Evolutionary conservation across 2,113 vertebrate species (phyloP).

Genomic region (Callipepla californica): DNA sequence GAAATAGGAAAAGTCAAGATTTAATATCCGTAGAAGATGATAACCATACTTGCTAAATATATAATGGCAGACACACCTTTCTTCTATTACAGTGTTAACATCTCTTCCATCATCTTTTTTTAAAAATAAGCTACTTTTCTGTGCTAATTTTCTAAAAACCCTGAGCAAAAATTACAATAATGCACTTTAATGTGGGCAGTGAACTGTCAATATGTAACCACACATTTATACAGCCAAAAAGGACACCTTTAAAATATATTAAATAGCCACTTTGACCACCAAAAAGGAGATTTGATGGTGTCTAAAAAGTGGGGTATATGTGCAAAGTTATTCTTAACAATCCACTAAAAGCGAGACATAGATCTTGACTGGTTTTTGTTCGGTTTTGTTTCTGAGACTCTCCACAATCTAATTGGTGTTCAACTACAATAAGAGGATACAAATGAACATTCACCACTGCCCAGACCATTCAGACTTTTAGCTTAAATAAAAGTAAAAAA

Average conservation of each 20-base stretch:
- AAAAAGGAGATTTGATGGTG: constrained; percentile 73
- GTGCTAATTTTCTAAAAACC: constrained; percentile 92
- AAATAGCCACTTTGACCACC: constrained; percentile 79
- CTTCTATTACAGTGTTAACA: constrained; percentile 86
- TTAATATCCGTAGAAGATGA: constrained; percentile 83
- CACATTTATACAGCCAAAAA: constrained; percentile 82
- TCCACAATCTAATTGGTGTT: constrained; percentile 82
- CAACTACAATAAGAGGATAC: constrained; percentile 81
- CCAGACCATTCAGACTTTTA: constrained; percentile 89
- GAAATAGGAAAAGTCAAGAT: constrained; percentile 88
- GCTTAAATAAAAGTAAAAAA: constrained; percentile 78
- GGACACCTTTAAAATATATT: constrained; percentile 82
- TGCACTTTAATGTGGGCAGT: constrained; percentile 96
- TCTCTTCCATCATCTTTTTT: constrained; percentile 84
- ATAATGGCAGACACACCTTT: constrained; percentile 84
- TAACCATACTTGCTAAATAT: constrained; percentile 85
- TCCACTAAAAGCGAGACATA: constrained; percentile 82
- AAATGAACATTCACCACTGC: constrained; percentile 95
- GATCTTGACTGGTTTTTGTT: constrained; percentile 79
- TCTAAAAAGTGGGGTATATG: constrained; percentile 78
- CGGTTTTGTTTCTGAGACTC: constrained; percentile 74
- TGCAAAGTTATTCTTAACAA: constrained; percentile 85
- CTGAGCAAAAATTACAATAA: constrained; percentile 97
- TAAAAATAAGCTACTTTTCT: constrained; percentile 89
- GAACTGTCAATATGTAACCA: constrained; percentile 90